Conservation (phyloP, 2,113 vertebrate genomes). For the Heteronetta atricapilla region DNA sequence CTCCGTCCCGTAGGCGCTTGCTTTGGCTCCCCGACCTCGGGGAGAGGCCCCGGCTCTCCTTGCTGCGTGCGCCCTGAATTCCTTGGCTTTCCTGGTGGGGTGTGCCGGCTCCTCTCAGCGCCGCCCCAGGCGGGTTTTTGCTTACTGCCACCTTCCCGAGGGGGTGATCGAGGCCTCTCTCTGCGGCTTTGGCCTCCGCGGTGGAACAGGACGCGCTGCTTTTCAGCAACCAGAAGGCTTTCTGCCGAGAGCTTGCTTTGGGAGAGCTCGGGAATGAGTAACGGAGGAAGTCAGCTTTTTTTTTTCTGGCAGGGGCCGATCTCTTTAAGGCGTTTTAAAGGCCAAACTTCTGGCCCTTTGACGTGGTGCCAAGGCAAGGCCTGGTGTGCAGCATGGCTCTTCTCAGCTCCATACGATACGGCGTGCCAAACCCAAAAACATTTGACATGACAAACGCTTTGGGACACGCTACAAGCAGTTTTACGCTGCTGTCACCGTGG, state of each 20-base stretch:
- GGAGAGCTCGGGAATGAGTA: not conserved
- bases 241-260: not conserved
- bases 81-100: not conserved
- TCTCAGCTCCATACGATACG: not conserved
- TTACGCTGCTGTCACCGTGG: not conserved
- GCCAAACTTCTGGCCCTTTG: not conserved
- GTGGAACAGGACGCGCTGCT: not conserved
- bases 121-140: no score
- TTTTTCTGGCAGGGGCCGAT: not conserved
- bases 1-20: not conserved
- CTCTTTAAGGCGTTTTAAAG: not conserved
- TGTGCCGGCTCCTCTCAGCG: no score
- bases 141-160: not conserved
- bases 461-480: fast-evolving
- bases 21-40: fast-evolving
- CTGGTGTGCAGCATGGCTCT: not conserved
- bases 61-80: not conserved
- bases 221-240: not conserved
- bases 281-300: fast-evolving
- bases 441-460: not conserved
- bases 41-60: not conserved
- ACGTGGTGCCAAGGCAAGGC: not conserved
- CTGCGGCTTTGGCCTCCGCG: not conserved
- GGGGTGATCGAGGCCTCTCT: not conserved
- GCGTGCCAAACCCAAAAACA: not conserved